phyloP scores from a whole-genome alignment of 2,113 vertebrate species.

The Sciurus niger region DNA sequence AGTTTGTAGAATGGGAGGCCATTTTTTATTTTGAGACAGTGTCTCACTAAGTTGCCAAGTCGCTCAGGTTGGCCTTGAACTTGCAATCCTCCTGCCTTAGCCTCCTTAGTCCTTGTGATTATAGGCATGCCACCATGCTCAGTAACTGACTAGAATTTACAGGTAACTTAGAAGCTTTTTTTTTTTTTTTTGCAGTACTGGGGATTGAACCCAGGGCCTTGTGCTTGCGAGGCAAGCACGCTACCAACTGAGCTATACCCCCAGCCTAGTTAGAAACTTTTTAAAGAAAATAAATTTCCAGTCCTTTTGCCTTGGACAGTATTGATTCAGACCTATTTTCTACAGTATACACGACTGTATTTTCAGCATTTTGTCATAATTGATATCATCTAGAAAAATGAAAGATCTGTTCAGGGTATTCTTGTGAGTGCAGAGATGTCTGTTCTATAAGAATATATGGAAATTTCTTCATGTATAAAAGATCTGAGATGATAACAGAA shows the following conservation, averaged over 20 bases:
- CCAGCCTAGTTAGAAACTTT: background rate
- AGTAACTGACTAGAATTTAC: background rate
- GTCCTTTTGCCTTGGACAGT: background rate
- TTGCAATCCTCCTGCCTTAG: background rate
- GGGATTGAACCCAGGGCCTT: too few relatives aligned
- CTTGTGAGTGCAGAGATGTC: background rate
- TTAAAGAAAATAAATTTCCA: background rate
- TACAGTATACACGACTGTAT: background rate
- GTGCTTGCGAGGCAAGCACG: too few relatives aligned
- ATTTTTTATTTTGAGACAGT: background rate
- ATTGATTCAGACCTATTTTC: background rate
- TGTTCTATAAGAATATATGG: background rate
- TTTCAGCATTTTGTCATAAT: conserved; percentile 17
- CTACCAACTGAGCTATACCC: too few relatives aligned
- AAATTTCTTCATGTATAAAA: conserved; percentile 9
- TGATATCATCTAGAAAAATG: background rate
- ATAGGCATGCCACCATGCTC: background rate
- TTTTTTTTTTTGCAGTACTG: too few relatives aligned
- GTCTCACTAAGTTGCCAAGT: background rate
- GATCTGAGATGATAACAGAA: background rate
- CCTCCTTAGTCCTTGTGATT: background rate
- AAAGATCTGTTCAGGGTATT: background rate
- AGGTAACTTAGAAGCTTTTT: background rate
- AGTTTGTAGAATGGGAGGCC: background rate
- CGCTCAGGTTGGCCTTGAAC: background rate